These are phyloP conservation scores for Rhabdomys dilectus DNA, from an alignment of 2,113 vertebrate genomes.

Conservation along the genomic window DNA sequence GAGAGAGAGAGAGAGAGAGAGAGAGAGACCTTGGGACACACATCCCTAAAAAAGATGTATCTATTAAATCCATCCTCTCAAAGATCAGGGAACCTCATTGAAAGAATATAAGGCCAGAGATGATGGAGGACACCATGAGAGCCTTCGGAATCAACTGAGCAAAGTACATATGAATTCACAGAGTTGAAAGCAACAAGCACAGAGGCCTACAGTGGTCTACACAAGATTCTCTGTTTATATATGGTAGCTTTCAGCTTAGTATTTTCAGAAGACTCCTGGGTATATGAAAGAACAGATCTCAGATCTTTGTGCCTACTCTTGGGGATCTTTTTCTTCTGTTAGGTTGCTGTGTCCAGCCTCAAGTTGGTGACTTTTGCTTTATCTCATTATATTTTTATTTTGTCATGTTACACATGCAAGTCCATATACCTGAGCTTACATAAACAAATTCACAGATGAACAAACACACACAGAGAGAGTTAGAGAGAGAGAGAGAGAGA, in stretches of 20 bases:
- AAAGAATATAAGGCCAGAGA: neutral
- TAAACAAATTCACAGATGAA: neutral
- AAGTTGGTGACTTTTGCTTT: neutral
- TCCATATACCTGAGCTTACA: neutral
- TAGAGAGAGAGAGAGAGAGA: neutral
- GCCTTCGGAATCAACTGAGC: neutral
- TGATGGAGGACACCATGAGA: neutral
- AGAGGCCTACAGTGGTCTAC: neutral
- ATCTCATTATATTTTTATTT: neutral
- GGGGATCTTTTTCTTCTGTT: neutral
- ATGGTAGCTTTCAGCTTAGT: neutral
- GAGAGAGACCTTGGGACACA: neutral
- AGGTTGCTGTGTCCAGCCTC: neutral
- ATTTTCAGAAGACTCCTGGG: neutral
- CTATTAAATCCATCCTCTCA: neutral
- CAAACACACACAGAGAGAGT: neutral
- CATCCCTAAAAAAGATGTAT: neutral
- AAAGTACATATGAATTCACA: neutral
- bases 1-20: too few relatives aligned
- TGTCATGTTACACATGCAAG: neutral
- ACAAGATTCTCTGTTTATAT: neutral
- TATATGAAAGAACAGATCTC: neutral
- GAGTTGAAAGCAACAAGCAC: neutral
- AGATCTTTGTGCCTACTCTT: neutral
- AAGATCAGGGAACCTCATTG: neutral